Base-by-base conservation (phyloP, 2,888 invertebrate species). In the Limulus polyphemus region DNA sequence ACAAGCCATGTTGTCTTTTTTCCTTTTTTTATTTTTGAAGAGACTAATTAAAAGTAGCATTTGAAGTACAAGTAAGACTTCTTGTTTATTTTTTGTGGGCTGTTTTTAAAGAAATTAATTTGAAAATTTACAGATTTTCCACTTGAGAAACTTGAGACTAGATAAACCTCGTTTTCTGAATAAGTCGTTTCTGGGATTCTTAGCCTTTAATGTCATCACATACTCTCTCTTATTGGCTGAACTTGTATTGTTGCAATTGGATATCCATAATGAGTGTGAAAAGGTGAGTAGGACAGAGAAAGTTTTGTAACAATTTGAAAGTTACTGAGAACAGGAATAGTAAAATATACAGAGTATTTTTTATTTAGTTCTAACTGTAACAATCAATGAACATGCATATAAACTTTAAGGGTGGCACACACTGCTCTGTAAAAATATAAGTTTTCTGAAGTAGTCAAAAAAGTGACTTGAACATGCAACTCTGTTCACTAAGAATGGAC, bases 111-210 rank as follows among this genome's bases (percentile, higher is more conserved):
- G 32, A 32, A 32, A 32, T 32, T 32, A 32, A 48, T n/a, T n/a
- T 59, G 14, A 62, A 51, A 7, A 52, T 60, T 65, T 72, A n/a
- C 77, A 90, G 89, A 87, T 90, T 57, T 92, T 93, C 78, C 93
- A 93, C 75, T 79, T 93, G 60, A 85, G 86, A 68, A 88, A 90
- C 74, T 85, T 89, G 69, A 85, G 86, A 67, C 91, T 87, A 84
- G 91, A 92, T 76, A 85, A 86, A 70, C 88, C 90, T 52, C 84
- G 90, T 75, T 93, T 93, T 78, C 82, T 93, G 58, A 90, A 90
- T 61, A 93, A 93, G 80, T 90, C 91, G 57, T 89, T 90, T 77
- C 81, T 91, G 58, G 92, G 88, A 16, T 93, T 93, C 74, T 83
- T 89, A 62, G 86, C 88, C 14, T 93, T 93, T 79, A 93, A 93